These are phyloP conservation scores for Oenanthe oenanthe DNA, from an alignment of 2,113 vertebrate genomes.

Conservation along the genomic window DNA sequence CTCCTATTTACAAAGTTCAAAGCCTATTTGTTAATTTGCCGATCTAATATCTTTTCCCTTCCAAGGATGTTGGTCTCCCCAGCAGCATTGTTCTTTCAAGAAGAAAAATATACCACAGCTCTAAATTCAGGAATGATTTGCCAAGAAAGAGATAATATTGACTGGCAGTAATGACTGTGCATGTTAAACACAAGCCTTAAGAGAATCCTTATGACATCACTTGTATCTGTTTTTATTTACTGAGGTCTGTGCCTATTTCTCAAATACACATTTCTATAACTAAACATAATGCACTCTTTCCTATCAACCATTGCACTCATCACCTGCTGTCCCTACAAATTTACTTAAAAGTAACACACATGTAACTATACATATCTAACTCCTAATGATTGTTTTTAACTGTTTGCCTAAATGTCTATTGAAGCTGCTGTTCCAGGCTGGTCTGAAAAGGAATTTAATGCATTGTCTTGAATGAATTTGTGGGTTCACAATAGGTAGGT, in stretches of 20 bases:
- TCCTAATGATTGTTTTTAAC: background rate
- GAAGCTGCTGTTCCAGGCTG: background rate
- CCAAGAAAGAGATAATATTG: background rate
- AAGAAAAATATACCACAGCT: background rate
- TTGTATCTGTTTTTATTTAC: background rate
- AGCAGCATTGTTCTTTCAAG: background rate
- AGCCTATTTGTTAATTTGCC: background rate
- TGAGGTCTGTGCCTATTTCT: background rate
- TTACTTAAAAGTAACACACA: background rate
- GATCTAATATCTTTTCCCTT: background rate
- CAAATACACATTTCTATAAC: background rate
- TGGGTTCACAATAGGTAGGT: background rate
- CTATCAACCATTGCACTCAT: background rate
- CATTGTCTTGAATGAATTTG: background rate
- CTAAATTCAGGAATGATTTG: background rate
- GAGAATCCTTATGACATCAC: background rate
- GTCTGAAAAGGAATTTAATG: background rate
- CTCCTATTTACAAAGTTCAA: background rate
- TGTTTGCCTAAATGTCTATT: background rate
- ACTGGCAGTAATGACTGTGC: background rate
- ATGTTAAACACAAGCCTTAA: background rate
- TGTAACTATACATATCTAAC: background rate
- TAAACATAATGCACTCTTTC: background rate
- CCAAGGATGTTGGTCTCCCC: background rate
- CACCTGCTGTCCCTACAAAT: background rate